These are phyloP conservation scores for Ellobius talpinus DNA, from an alignment of 2,113 vertebrate genomes.

Conservation along the genomic window DNA sequence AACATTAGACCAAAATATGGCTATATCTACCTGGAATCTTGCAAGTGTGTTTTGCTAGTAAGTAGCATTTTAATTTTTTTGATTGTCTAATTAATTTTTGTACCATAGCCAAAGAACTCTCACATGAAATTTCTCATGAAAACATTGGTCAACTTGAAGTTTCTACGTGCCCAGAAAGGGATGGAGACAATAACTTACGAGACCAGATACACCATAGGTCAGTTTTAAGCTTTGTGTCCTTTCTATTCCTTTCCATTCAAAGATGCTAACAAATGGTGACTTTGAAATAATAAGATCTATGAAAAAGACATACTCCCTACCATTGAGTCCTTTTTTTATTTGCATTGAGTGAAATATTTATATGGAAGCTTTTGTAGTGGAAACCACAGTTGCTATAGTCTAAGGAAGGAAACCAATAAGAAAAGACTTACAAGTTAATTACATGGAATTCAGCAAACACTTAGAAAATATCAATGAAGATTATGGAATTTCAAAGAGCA, in stretches of 20 bases:
- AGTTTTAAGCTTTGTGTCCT: constrained; percentile 60
- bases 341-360: constrained; percentile 11
- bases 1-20: background rate
- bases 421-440: background rate
- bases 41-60: constrained; percentile 3
- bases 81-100: constrained; percentile 70
- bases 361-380: background rate
- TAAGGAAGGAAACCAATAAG: background rate
- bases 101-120: constrained; percentile 62
- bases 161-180: constrained; percentile 19
- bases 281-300: constrained; percentile 29
- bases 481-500: background rate
- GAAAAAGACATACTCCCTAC: background rate
- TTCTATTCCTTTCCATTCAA: constrained; percentile 22
- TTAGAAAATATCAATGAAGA: background rate
- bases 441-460: background rate
- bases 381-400: background rate
- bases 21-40: background rate
- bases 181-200: constrained; percentile 60
- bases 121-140: constrained; percentile 13
- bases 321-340: background rate
- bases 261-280: background rate
- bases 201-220: constrained; percentile 88
- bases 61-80: background rate
- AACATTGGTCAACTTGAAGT: background rate